A percentile compares a stretch with the other conserved stretches of the same genome.
Conservation (phyloP, 2,888 invertebrate genomes). For the Horisme vitalbata region DNA sequence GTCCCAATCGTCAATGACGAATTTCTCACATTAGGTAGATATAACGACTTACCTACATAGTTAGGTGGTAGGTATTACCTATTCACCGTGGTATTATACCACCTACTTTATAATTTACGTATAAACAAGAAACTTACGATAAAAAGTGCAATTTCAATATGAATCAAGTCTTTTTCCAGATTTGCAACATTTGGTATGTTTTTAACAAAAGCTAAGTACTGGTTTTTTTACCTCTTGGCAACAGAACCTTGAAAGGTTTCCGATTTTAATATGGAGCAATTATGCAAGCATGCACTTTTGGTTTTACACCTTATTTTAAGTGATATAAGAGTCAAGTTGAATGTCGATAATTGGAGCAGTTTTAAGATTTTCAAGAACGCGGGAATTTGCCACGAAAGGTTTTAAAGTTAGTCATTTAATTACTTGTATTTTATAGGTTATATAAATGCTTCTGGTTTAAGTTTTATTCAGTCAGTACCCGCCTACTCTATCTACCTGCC, state of each 20-base stretch:
- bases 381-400: constrained; percentile 8
- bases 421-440: constrained; percentile 2
- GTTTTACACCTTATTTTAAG: constrained; percentile 7
- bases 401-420: not conserved
- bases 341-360: constrained; percentile 16
- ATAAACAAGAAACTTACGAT: no score
- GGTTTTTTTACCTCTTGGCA: constrained; percentile 14
- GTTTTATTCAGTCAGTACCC: no score
- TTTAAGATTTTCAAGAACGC: constrained; percentile 14
- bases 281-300: not conserved
- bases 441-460: constrained; percentile 6
- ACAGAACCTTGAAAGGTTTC: constrained; percentile 14
- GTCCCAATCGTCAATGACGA: no score
- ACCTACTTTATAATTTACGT: no score
- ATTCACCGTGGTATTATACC: no score
- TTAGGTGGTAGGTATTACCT: no score
- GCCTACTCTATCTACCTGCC: no score
- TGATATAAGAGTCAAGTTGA: not conserved
- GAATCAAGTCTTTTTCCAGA: not conserved
- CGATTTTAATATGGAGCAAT: constrained; percentile 12
- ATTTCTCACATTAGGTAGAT: no score
- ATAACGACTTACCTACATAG: no score
- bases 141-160: no score
- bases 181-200: constrained; percentile 1
- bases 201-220: constrained; percentile 9